These are phyloP conservation scores for Sturnus vulgaris DNA, from an alignment of 2,113 vertebrate species.

Conservation along the genomic window DNA sequence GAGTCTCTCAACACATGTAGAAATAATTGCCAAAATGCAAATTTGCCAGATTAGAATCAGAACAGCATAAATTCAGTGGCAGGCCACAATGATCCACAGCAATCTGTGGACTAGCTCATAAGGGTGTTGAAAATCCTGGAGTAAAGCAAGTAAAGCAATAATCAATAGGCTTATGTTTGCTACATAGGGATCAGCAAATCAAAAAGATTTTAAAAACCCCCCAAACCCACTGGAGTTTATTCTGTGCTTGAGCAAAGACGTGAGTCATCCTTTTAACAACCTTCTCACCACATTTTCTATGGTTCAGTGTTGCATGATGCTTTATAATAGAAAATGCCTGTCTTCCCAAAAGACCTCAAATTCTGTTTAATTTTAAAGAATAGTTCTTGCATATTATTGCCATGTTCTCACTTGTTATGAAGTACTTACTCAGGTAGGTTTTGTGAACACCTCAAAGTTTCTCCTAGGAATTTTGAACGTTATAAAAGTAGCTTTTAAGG, in stretches of 20 bases:
- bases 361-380: background rate
- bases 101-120: background rate
- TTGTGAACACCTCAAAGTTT: background rate
- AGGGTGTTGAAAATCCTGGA: background rate
- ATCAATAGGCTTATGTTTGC: background rate
- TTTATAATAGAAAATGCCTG: background rate
- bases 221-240: background rate
- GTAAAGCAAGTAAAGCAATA: background rate
- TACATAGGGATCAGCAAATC: background rate
- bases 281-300: background rate
- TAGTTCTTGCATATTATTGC: background rate
- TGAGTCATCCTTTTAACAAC: background rate
- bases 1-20: background rate
- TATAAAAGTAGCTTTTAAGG: background rate
- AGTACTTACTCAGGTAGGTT: background rate
- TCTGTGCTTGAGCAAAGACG: background rate
- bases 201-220: fast-evolving
- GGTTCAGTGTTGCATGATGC: background rate
- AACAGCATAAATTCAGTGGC: background rate
- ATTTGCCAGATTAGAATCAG: background rate
- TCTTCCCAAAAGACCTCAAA: background rate
- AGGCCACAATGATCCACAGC: background rate
- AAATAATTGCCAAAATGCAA: conserved; percentile 36
- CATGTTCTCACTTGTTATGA: background rate
- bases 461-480: background rate